Evolutionary conservation across 2,797 vertebrate species (phyloP).

Genomic region (Agapornis canus): DNA sequence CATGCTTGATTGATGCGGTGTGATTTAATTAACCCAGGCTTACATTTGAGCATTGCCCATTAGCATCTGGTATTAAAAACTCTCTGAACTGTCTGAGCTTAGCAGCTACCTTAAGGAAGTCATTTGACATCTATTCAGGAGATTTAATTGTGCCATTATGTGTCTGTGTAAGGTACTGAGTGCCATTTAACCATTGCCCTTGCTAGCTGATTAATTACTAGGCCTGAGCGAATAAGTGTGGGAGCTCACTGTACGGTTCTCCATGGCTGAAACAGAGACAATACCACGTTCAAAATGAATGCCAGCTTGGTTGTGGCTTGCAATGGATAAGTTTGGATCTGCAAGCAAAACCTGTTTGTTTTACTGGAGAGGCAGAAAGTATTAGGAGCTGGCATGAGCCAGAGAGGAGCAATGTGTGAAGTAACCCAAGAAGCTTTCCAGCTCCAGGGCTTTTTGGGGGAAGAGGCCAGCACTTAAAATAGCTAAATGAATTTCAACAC

Average conservation of each 20-base stretch:
- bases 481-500: conserved; percentile 17
- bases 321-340: neutral
- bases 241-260: neutral
- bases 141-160: conserved; percentile 43
- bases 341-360: conserved; percentile 31
- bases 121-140: conserved; percentile 10
- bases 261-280: neutral
- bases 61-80: conserved; percentile 12
- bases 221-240: neutral
- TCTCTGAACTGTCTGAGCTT: neutral
- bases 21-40: conserved; percentile 16
- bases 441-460: conserved; percentile 26
- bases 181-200: conserved; percentile 25
- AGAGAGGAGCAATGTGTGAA: neutral
- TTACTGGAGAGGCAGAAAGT: conserved; percentile 11
- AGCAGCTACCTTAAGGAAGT: conserved; percentile 28
- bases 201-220: neutral
- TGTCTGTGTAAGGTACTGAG: neutral
- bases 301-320: neutral
- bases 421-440: conserved; percentile 32
- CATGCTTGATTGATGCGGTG: neutral
- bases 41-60: neutral
- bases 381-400: neutral
- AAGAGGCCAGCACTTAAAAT: conserved; percentile 20
- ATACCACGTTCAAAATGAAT: rapidly evolving